Evolutionary conservation across 2,888 invertebrate genomes (phyloP).

Genomic region (Erannis defoliaria): DNA sequence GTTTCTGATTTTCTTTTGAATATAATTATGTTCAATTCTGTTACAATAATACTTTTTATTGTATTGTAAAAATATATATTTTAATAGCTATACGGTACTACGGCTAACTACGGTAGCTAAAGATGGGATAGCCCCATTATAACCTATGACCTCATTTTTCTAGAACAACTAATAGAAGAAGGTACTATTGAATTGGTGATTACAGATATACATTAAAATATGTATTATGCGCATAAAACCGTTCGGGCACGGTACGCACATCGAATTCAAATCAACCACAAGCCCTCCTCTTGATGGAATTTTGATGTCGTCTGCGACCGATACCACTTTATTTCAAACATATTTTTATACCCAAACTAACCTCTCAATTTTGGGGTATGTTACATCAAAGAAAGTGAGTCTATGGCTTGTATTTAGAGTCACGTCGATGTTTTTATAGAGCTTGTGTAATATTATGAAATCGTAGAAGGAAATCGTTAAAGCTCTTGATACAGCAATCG

Average conservation of each 20-base stretch:
- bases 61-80: too few species aligned
- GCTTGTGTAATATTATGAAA: background rate
- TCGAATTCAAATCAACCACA: slow-evolving; percentile 73
- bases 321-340: slow-evolving; percentile 43
- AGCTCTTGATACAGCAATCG: too few species aligned
- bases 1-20: too few species aligned
- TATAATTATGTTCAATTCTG: too few species aligned
- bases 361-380: slow-evolving; percentile 32
- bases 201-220: slow-evolving; percentile 51
- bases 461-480: too few species aligned
- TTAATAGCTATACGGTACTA: too few species aligned
- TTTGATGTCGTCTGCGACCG: slow-evolving; percentile 69
- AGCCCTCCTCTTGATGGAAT: slow-evolving; percentile 69
- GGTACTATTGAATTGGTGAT: slow-evolving; percentile 33
- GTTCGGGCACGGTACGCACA: slow-evolving; percentile 62
- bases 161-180: background rate
- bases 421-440: background rate
- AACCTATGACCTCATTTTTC: background rate
- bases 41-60: too few species aligned
- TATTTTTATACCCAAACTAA: slow-evolving; percentile 41
- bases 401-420: background rate
- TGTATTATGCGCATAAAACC: slow-evolving; percentile 56
- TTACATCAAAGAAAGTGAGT: background rate
- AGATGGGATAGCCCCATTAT: background rate
- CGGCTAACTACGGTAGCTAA: too few species aligned